Evolutionary conservation across 1,140 invertebrate genomes (phyloP), one percentile per base, ranked within the genome.

Genomic region (Acyrthosiphon pisum): DNA sequence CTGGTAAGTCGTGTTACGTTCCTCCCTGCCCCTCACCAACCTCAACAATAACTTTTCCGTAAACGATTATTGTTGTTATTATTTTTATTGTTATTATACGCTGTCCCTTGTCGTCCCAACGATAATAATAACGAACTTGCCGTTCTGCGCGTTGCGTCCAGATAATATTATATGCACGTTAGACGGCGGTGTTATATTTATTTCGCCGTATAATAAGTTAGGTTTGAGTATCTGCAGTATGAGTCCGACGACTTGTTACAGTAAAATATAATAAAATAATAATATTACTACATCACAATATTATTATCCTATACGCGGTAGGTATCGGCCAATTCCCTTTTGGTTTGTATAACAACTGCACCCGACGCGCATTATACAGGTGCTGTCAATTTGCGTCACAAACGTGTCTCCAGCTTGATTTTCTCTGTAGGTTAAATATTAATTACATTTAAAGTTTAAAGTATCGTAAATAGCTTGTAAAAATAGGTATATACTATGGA

Each of bases 21-120:
- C 60, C 30, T 6, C 30, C 14, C 60, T n/a, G 30, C 56, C 9
- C 2, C 18, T 4, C 60, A 18, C 30, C 60, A 14, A 76, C 60
- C n/a, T 14, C 60, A 76, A 76, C 18, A n/a, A n/a, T 76, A 76
- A 68, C 60, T 68, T 68, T 68, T 30, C 60, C 60, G 60, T 68
- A 68, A 68, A 76, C 60, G 60, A 76, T 76, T 76, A 76, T 76
- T 76, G 60, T 76, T 76, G n/a, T 76, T 76, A n/a, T 76, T 76
- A 76, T 76, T 76, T n/a, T 76, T 76, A 76, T 76, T 76, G n/a
- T 76, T 76, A 68, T 68, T 76, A n/a, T 76, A 76, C 60, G 14
- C n/a, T 76, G 60, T 76, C 30, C 60, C 60, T 76, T 14, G 60
- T 76, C 6, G 30, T 76, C 60, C n/a, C n/a, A 76, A 76, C 60